A percentile compares a stretch with the other conserved stretches of the same genome.
Evolutionary conservation across 2,797 vertebrate genomes (phyloP).

Genomic region (Lagocephalus sceleratus): DNA sequence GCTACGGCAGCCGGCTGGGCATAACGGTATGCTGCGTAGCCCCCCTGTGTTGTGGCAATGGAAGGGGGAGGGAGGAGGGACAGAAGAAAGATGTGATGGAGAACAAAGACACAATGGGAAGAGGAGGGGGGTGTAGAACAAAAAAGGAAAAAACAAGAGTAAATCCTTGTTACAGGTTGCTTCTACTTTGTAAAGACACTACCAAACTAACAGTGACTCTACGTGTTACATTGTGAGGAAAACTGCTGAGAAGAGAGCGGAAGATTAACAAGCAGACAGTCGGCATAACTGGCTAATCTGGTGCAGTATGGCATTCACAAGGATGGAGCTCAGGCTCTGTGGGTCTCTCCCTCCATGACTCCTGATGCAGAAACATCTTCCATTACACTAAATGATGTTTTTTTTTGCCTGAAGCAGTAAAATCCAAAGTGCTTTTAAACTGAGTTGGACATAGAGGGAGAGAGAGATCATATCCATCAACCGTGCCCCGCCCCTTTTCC

Average conservation of each 20-base stretch:
- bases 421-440: conserved; percentile 6
- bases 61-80: neutral
- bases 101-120: conserved; percentile 10
- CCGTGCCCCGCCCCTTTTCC: conserved; percentile 60
- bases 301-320: conserved; percentile 77
- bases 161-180: conserved; percentile 28
- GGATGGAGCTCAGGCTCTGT: conserved; percentile 70
- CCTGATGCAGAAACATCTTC: conserved; percentile 12
- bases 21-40: conserved; percentile 97
- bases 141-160: conserved; percentile 35
- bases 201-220: conserved; percentile 48
- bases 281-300: conserved; percentile 74
- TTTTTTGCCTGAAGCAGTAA: no score
- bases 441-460: conserved; percentile 65
- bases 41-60: conserved; percentile 79
- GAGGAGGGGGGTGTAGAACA: conserved; percentile 15
- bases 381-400: conserved; percentile 8
- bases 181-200: conserved; percentile 14
- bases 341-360: conserved; percentile 71
- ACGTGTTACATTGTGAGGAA: conserved; percentile 63
- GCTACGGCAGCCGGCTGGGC: conserved; percentile 94
- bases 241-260: conserved; percentile 66
- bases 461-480: conserved; percentile 63
- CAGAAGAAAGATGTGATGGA: neutral
- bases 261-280: conserved; percentile 79